These are phyloP conservation scores for Entelurus aequoreus DNA, from an alignment of 2,113 vertebrate species.

Conservation along the genomic window DNA sequence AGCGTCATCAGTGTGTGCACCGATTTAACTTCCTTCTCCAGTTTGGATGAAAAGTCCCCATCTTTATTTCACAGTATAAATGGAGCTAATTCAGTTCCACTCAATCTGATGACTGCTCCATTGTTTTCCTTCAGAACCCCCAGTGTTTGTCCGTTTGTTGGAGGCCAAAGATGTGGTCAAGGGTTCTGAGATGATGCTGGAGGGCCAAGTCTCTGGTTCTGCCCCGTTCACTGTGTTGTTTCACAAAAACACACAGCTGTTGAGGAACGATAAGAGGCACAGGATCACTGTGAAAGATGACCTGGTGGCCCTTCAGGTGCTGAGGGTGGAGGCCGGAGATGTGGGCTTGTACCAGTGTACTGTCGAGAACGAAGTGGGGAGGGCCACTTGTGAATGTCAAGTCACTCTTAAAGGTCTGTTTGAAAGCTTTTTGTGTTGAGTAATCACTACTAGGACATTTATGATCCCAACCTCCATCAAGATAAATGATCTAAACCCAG, in stretches of 20 bases:
- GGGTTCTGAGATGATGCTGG: conserved; percentile 85
- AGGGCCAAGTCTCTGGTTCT: conserved; percentile 84
- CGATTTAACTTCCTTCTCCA: no score
- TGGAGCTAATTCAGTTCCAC: background rate
- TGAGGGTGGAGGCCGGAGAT: conserved; percentile 82
- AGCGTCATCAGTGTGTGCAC: no score
- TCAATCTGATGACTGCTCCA: background rate
- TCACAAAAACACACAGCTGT: conserved; percentile 82
- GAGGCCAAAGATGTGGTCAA: conserved; percentile 87
- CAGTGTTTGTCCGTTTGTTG: conserved; percentile 85
- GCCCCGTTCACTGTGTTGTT: conserved; percentile 87
- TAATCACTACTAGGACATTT: no score
- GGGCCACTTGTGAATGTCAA: conserved; percentile 78
- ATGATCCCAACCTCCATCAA: no score
- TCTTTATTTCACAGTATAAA: background rate
- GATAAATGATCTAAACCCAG: background rate
- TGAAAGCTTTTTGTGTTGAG: conserved; percentile 25
- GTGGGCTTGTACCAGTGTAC: conserved; percentile 86
- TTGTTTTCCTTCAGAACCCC: conserved; percentile 77
- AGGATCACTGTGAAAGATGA: conserved; percentile 81
- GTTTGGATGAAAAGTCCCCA: no score
- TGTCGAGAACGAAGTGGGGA: conserved; percentile 88
- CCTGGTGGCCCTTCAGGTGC: conserved; percentile 81
- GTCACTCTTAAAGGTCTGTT: conserved; percentile 90
- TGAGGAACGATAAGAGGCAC: conserved; percentile 88